Base-by-base conservation (phyloP, 2,797 vertebrate species). In the Silurus lanzhouensis region DNA sequence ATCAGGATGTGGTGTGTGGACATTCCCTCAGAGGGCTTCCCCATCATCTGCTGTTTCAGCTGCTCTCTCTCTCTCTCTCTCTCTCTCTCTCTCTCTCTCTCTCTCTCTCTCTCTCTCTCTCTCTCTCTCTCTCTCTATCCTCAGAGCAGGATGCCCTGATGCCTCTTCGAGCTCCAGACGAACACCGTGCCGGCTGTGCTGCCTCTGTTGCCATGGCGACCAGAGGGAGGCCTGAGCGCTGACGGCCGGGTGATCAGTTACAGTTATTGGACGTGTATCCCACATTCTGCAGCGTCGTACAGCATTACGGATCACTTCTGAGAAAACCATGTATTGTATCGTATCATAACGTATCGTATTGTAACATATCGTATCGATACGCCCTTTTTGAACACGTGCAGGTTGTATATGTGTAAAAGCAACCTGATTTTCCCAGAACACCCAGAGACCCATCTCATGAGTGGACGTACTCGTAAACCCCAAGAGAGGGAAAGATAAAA, bases 201-300 rank as follows among this genome's bases (percentile, higher is more conserved):
- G 84, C 84, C 84, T 83, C 83, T 87, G 88, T 90, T 88, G 88
- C 88, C 86, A 90, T 88, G 88, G 88, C 68, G 31, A 89, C 80
- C 25, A 46, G 71, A 61, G 44, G 52, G 13, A 17, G 76, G 77
- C 48, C 48, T 52, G 7, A 52, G 48, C 64, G 48, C 86, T 63
- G 70, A 20, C 5, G 57, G 77, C 20, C 64, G 38, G 58, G 31
- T 78, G 58, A 61, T 20, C 6, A 5, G 25, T 13, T 61, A 17
- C 20, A 61, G 6, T 19, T 19, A 6, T 61, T 19, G 17, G 20
- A 17, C 60, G 20, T 61, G 60, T 12, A 22, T 22, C 38, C 17
- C 20, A n/a, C 58, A n/a, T 2, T 79, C 38, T 22, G 44, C 61
- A 52, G 13, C 31, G 55, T 3, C 10, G 5, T 38, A 14, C 57